Evolutionary conservation across 53 echinoderm and acorn worm genomes (phyloP).

Genomic region (Apostichopus leukothele): DNA sequence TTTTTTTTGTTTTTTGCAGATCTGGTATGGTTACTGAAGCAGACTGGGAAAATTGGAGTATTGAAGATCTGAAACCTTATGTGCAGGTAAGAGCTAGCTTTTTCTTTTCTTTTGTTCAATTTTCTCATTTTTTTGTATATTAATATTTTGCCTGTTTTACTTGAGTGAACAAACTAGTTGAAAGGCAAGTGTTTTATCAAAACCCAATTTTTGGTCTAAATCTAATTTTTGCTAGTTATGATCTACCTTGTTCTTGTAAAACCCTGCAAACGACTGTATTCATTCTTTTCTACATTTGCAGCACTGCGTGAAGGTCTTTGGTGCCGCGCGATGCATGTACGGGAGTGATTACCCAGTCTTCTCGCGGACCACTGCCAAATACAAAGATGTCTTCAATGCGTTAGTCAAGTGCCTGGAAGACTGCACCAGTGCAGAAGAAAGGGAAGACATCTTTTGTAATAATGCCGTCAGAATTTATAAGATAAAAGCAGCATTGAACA

Average conservation of each 20-base stretch:
- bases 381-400: slow-evolving; percentile 53
- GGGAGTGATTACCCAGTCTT: slow-evolving; percentile 80
- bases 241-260: too few species aligned
- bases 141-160: too few species aligned
- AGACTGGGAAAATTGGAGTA: slow-evolving; percentile 49
- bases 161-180: too few species aligned
- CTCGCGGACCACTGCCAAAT: slow-evolving; percentile 57
- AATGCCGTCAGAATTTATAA: slow-evolving; percentile 68
- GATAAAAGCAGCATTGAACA: slow-evolving; percentile 56
- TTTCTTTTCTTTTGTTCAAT: not conserved
- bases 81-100: slow-evolving; percentile 52
- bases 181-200: too few species aligned
- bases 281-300: not conserved
- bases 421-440: slow-evolving; percentile 69
- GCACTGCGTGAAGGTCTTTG: slow-evolving; percentile 71
- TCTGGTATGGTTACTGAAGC: slow-evolving; percentile 71
- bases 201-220: too few species aligned
- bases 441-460: slow-evolving; percentile 62
- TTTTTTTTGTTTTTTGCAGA: not conserved
- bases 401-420: slow-evolving; percentile 59
- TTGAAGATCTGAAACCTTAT: slow-evolving; percentile 60
- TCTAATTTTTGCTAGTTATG: too few species aligned
- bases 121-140: too few species aligned
- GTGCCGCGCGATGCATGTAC: slow-evolving; percentile 66
- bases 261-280: not conserved